Percentiles rank a stretch among this genome's conserved stretches.
Evolutionary conservation across 2,888 invertebrate species (phyloP).

Genomic region (Parelbella ahira): DNA sequence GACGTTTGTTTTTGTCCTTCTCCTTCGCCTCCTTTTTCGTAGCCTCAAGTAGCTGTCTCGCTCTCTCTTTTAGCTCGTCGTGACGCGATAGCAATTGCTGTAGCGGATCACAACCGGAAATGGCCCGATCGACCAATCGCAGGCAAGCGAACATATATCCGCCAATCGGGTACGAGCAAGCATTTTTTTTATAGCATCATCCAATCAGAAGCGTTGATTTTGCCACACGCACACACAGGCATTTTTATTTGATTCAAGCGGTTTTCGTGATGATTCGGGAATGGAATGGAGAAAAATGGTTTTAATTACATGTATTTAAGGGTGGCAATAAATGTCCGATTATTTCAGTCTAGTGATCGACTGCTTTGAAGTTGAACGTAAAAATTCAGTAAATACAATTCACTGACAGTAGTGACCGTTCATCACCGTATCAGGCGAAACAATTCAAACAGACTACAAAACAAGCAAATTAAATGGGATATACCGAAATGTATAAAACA

Average conservation of each 20-base stretch:
- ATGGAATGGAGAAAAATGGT: constrained; percentile 49
- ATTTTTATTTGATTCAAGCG: constrained; percentile 41
- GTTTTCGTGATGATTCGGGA: constrained; percentile 39
- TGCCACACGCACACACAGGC: constrained; percentile 40
- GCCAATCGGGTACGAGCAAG: constrained; percentile 15
- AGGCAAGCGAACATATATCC: constrained; percentile 34
- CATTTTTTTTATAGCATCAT: constrained; percentile 21
- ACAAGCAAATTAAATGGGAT: no score
- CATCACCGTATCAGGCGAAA: no score
- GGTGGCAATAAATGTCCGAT: no score
- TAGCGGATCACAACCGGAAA: constrained; percentile 36
- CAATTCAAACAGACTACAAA: no score
- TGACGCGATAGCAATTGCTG: constrained; percentile 89
- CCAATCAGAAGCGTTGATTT: constrained; percentile 39
- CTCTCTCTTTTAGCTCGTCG: constrained; percentile 91
- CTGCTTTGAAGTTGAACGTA: no score
- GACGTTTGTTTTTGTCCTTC: constrained; percentile 56
- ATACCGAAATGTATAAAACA: no score
- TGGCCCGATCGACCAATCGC: constrained; percentile 33
- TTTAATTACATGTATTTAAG: constrained; percentile 25
- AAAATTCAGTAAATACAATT: no score
- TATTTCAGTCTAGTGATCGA: no score
- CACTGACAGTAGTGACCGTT: no score
- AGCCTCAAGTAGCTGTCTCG: constrained; percentile 90
- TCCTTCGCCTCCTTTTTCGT: constrained; percentile 84